phyloP scores from a whole-genome alignment of 2,888 invertebrate species.

The Drosophila nr. fundita region DNA sequence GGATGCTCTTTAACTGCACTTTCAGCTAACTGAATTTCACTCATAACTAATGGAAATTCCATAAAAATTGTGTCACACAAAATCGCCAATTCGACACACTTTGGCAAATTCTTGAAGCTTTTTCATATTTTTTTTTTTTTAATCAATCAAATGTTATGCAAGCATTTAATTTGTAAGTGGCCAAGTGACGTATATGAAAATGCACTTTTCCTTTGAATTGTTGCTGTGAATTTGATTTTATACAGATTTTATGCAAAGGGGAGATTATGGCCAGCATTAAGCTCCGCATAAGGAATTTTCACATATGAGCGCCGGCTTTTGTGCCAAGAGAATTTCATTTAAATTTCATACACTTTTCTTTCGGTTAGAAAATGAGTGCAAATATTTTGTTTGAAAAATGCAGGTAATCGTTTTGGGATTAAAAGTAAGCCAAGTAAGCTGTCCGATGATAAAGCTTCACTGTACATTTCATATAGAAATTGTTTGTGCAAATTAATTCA shows the following conservation, averaged over 20 bases:
- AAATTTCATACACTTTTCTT: neutral
- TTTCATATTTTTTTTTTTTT: neutral
- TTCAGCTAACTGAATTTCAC: too few species aligned
- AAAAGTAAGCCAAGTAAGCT: neutral
- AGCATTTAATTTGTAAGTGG: neutral
- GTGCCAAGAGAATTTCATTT: neutral
- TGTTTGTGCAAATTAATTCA: neutral
- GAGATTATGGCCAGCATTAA: neutral
- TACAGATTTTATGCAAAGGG: neutral
- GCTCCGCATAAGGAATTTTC: neutral
- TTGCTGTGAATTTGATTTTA: neutral
- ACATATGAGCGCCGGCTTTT: neutral
- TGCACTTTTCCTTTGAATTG: neutral
- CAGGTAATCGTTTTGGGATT: neutral
- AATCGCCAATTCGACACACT: neutral
- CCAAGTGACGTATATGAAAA: neutral
- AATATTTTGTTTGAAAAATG: neutral
- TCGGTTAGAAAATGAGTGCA: neutral
- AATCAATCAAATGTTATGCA: neutral
- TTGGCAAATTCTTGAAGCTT: neutral
- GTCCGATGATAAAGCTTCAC: neutral
- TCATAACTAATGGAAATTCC: neutral
- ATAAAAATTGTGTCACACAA: neutral
- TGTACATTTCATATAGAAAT: neutral
- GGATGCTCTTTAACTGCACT: neutral